phyloP scores from a whole-genome alignment of 2,797 vertebrate species.

The Ctenochaetus hawaiiensis region DNA sequence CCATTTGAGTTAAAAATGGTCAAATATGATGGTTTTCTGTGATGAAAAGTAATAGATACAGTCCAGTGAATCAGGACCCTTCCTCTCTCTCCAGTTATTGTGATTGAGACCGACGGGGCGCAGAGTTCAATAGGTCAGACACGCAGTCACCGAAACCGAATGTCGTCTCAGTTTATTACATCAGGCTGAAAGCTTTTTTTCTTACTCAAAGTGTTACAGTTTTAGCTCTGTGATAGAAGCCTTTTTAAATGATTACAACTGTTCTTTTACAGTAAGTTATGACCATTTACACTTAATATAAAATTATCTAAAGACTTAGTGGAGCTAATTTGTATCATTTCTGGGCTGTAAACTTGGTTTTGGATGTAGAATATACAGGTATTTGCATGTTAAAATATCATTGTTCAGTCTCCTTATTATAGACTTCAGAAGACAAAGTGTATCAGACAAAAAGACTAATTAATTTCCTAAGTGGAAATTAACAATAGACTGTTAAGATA shows the following conservation, averaged over 20 bases:
- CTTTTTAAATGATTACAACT: background rate
- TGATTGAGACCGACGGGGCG: conserved; percentile 41
- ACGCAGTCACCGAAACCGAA: conserved; percentile 27
- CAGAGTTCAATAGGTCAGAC: conserved; percentile 30
- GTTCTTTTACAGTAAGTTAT: background rate
- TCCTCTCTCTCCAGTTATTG: conserved; percentile 12
- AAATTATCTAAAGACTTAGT: background rate
- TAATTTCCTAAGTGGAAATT: conserved; percentile 9
- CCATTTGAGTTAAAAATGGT: background rate
- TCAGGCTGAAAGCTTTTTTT: background rate
- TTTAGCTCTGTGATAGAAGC: background rate
- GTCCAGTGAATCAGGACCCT: conserved; percentile 31
- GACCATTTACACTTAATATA: background rate
- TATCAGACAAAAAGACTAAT: background rate
- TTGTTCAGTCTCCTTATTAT: background rate
- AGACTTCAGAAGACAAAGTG: background rate
- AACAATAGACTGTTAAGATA: background rate
- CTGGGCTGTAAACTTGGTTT: background rate
- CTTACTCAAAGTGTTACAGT: background rate
- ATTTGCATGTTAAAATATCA: background rate
- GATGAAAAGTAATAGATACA: conserved; percentile 36
- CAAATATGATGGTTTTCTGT: background rate
- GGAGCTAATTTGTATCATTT: background rate
- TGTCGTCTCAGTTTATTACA: conserved; percentile 21
- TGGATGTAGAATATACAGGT: background rate